These are phyloP conservation scores for Chelonus formosanus DNA, from an alignment of 2,888 invertebrate genomes.

Conservation along the genomic window DNA sequence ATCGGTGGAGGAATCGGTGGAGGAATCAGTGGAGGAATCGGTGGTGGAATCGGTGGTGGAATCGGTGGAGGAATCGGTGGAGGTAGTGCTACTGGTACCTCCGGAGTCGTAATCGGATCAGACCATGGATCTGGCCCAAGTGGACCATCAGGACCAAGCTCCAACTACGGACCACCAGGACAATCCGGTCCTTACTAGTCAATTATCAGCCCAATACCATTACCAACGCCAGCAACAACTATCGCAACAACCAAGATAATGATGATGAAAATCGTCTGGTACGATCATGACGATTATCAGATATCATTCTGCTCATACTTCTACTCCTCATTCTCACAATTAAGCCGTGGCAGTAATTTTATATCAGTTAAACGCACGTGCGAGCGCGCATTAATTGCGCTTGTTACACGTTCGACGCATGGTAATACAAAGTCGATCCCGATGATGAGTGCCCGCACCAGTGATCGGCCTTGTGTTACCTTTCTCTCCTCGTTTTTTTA, in stretches of 20 bases:
- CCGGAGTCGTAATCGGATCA: too few species aligned
- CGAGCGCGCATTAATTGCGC: slow-evolving; percentile 29
- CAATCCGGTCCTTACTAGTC: slow-evolving; percentile 75
- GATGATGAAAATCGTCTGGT: slow-evolving; percentile 32
- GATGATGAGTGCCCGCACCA: slow-evolving; percentile 30
- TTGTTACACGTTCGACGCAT: slow-evolving; percentile 30
- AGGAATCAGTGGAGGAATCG: slow-evolving; percentile 49
- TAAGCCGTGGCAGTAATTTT: slow-evolving; percentile 7
- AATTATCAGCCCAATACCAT: slow-evolving; percentile 43
- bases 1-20: slow-evolving; percentile 49
- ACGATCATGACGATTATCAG: slow-evolving; percentile 35
- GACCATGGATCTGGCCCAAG: slow-evolving; percentile 46
- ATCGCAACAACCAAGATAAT: slow-evolving; percentile 13
- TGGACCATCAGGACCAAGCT: slow-evolving; percentile 66
- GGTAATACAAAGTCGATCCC: slow-evolving; percentile 31
- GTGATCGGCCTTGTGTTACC: slow-evolving; percentile 30
- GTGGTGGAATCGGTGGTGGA: slow-evolving; percentile 50
- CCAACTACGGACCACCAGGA: slow-evolving; percentile 74
- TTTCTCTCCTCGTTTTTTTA: slow-evolving; percentile 2
- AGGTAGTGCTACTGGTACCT: slow-evolving; percentile 37
- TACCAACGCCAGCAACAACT: slow-evolving; percentile 15
- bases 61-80: slow-evolving; percentile 48
- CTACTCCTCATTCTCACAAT: slow-evolving; percentile 31
- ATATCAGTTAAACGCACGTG: slow-evolving; percentile 30
- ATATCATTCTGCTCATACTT: slow-evolving; percentile 29